These are phyloP conservation scores for Heliornis fulica DNA, from an alignment of 2,113 vertebrate species.

Conservation along the genomic window DNA sequence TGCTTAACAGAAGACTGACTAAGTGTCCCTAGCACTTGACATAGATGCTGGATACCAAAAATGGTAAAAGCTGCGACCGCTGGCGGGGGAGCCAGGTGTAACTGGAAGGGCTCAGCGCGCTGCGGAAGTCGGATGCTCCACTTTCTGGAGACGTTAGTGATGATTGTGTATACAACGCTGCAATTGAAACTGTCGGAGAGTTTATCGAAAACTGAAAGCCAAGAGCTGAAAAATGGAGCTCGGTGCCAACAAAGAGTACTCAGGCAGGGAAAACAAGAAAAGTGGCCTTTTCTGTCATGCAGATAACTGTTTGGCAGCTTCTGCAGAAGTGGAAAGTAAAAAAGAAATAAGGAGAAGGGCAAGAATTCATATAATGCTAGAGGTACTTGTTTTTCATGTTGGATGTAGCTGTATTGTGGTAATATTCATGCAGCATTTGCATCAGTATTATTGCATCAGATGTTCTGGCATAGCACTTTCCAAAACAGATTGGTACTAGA, in stretches of 20 bases:
- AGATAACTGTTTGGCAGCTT: background rate
- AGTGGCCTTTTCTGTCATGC: background rate
- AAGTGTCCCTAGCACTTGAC: background rate
- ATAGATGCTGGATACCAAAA: background rate
- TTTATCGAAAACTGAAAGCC: background rate
- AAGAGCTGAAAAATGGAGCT: background rate
- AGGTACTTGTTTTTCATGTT: background rate
- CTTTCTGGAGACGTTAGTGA: background rate
- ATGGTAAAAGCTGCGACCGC: background rate
- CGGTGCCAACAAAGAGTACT: background rate
- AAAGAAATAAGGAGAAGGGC: background rate
- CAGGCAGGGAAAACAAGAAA: background rate
- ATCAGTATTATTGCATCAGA: background rate
- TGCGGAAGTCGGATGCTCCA: background rate
- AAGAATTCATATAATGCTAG: background rate
- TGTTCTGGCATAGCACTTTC: background rate
- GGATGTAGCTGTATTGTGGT: background rate
- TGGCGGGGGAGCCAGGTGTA: background rate
- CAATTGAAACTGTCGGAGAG: background rate
- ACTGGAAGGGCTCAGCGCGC: background rate
- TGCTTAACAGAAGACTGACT: background rate
- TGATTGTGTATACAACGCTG: background rate
- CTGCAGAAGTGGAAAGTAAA: background rate
- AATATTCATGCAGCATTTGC: background rate
- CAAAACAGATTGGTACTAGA: background rate